Base-by-base conservation (phyloP, 2,797 vertebrate species). In the Orestias chungarensis region DNA sequence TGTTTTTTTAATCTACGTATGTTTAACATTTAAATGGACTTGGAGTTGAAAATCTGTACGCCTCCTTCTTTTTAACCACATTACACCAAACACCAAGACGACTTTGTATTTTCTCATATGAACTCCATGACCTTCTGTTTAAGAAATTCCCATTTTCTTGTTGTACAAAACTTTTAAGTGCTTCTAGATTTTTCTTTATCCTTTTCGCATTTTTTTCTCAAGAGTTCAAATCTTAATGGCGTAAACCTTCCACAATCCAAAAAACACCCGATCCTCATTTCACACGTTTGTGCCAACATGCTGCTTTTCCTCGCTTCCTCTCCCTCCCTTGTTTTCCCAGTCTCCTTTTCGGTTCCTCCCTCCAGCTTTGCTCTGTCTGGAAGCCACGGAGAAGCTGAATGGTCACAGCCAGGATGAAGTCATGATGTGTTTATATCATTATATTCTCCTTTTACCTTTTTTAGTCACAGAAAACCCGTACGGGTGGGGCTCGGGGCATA, bases 391-490 rank as follows among this genome's bases (percentile, higher is more conserved):
- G 83, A 79, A 90, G 86, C 84, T 88, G 75, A 90, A 87, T 76
- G 88, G 80, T 82, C 62, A 85, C 82, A 80, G 88, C 76, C 73
- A 82, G 80, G 64, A 87, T 89, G 92, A 92, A 93, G 92, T 94
- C 94, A 93, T 93, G 91, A 90, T 92, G 89, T 90, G 91, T 92
- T 91, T 92, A 91, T 93, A 91, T 90, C 82, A 88, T 93, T 94
- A 93, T 93, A 93, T 91, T 89, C 91, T 90, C 87, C 84, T 91
- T 93, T 91, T 92, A 93, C 93, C 93, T 94, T 95, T 95, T 95
- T 94, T 95, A 95, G 94, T 93, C 91, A 94, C 90, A 93, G 90
- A 91, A 88, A 86, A 82, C 88, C 86, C 76, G 70, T 64, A 85
- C 89, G 89, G 90, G 92, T 89, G 91, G 90, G 87, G 89, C 85